Base-by-base conservation (phyloP, 2,888 invertebrate species). In the Lutraria lutraria region DNA sequence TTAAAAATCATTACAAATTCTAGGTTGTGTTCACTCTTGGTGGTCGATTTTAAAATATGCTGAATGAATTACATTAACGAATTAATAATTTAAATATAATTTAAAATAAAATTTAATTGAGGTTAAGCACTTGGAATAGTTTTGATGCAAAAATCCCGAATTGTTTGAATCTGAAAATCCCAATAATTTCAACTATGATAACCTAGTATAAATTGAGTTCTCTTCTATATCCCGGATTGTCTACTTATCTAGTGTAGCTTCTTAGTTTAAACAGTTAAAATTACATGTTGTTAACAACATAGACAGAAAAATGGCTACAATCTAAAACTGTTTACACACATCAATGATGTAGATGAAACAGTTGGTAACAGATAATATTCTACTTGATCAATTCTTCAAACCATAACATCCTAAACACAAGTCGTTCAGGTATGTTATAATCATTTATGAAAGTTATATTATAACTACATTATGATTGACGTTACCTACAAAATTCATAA, bases 371-470 rank as follows among this genome's bases (percentile, higher is more conserved):
- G 63, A 25, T n/a, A 56, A 56, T 19, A 56, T 56, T 16, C 6
- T 13, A 8, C 25, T 68, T 68, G n/a, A 68, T 68, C 63, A 68
- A 68, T 68, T 68, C 63, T n/a, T 6, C 25, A 68, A 68, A 25
- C 63, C n/a, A 4, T 68, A 25, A 68, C 63, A 25, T 68, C 15
- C 15, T 56, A 68, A 68, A 68, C 63, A 68, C 63, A 68, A 43
- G 63, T 68, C 63, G 63, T 43, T 43, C 43, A 43, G 43, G 25
- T 6, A 25, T 68, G 6, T 68, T 68, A 25, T 68, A 68, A 68
- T 68, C 63, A 68, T 68, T 68, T 68, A 68, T 68, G 63, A 68
- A 68, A 68, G 63, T n/a, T 68, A 25, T 68, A 68, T n/a, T 68
- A 68, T 68, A 25, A 68, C 63, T 25, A 25, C n/a, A 68, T 25